Evolutionary conservation across 2,797 vertebrate species (phyloP).

Genomic region (Taenioides sp.): DNA sequence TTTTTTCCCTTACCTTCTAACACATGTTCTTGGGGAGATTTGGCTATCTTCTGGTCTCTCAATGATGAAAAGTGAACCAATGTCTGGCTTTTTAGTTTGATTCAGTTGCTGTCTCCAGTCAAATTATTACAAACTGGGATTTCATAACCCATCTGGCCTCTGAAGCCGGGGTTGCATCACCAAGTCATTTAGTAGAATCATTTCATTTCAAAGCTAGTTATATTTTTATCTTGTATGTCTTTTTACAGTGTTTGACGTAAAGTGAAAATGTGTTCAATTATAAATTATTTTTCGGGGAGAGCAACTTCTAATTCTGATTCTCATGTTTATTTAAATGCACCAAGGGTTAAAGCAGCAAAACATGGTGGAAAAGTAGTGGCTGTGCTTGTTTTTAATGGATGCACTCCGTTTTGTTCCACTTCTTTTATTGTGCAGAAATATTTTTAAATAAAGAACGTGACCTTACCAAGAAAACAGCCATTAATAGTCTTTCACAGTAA

Average conservation of each 20-base stretch:
- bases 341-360: not conserved
- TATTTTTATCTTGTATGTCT: constrained; percentile 19
- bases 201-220: constrained; percentile 35
- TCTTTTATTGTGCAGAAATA: constrained; percentile 20
- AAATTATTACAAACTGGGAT: constrained; percentile 21
- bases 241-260: constrained; percentile 36
- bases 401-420: constrained; percentile 30
- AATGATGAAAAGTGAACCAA: constrained; percentile 55
- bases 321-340: constrained; percentile 14
- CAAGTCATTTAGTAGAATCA: constrained; percentile 40
- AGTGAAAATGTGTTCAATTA: constrained; percentile 3
- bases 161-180: constrained; percentile 43
- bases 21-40: constrained; percentile 23
- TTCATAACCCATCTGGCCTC: constrained; percentile 36
- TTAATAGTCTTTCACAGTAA: not conserved
- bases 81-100: constrained; percentile 48
- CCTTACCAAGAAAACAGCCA: not conserved
- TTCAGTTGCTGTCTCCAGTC: constrained; percentile 36
- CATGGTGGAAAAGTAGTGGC: constrained; percentile 9
- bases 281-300: constrained; percentile 21
- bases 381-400: constrained; percentile 26
- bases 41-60: constrained; percentile 42
- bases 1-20: not conserved
- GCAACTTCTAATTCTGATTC: constrained; percentile 32
- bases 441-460: constrained; percentile 22